phyloP scores from a whole-genome alignment of 2,113 vertebrate species.

The Apus apus region DNA sequence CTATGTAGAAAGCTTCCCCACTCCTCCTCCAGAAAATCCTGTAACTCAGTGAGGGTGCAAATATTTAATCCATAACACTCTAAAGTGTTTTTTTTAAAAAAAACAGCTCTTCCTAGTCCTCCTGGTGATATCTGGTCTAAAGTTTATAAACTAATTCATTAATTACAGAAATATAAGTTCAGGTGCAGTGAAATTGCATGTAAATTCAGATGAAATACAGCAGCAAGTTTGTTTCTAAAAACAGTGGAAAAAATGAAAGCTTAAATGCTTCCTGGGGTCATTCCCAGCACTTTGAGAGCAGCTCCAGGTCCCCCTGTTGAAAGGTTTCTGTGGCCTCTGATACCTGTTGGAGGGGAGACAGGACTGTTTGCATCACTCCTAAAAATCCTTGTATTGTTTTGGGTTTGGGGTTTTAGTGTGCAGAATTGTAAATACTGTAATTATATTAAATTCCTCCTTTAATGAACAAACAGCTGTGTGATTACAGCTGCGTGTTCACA shows the following conservation, averaged over 20 bases:
- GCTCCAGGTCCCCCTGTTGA: too few relatives aligned
- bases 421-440: neutral
- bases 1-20: neutral
- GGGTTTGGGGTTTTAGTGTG: neutral
- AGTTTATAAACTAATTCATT: neutral
- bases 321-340: neutral
- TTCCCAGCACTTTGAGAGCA: too few relatives aligned
- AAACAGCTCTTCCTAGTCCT: neutral
- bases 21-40: neutral
- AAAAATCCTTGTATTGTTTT: neutral
- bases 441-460: neutral
- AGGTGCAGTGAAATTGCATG: neutral
- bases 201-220: neutral
- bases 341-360: neutral
- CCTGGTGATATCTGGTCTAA: neutral
- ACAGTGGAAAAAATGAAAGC: neutral
- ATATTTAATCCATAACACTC: neutral
- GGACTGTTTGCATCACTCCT: neutral
- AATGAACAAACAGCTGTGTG: neutral
- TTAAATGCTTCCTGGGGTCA: rapidly evolving
- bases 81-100: neutral
- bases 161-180: neutral
- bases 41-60: neutral
- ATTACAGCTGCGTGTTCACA: neutral
- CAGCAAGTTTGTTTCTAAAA: neutral